Evolutionary conservation across 2,113 vertebrate species (phyloP), one percentile per base, ranked within the genome.

Genomic region (Oreochromis spilurus): DNA sequence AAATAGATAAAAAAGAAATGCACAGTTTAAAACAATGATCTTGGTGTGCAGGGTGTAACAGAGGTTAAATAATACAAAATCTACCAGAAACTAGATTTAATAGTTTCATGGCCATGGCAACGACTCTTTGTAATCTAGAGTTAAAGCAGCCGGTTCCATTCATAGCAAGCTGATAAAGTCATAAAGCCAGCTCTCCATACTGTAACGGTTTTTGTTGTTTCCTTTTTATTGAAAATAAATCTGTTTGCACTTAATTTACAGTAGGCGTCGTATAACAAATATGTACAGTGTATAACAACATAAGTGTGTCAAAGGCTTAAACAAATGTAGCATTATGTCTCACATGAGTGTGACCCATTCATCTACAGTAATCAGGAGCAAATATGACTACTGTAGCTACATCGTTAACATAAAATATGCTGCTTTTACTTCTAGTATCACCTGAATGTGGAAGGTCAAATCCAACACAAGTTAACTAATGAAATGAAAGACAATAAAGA

Each of bases 1-100:
- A 38, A 65, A 65, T 1, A 0, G 1, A 70, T 21, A 24, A n/a
- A 70, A 40, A 70, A 70, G n/a, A 70, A 70, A 43, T 43, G 38
- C 19, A 40, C 62, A 21, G 1, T 21, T 4, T 21, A 1, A 70
- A 70, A 70, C 43, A 4, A 1, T 2, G 0, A 0, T 75, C 5
- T 75, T 48, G 70, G 14, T 75, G 43, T 48, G 14, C 70, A 48
- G 24, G 43, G 9, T 48, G 14, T 75, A 75, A 70, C n/a, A 16
- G 12, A 75, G 24, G 24, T 75, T 48, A 48, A 75, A 75, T 75
- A 75, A 19, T 48, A 26, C 40, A 75, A 75, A 48, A 75, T 75
- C 38, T 9, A 17, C 40, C 40, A 75, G 24, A 75, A 75, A 19
- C 38, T 10, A 29, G 24, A 29, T 48, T 7, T 48, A 48, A 48